Conservation (phyloP, 2,797 vertebrate species). For the Poeciliopsis gracilis region DNA sequence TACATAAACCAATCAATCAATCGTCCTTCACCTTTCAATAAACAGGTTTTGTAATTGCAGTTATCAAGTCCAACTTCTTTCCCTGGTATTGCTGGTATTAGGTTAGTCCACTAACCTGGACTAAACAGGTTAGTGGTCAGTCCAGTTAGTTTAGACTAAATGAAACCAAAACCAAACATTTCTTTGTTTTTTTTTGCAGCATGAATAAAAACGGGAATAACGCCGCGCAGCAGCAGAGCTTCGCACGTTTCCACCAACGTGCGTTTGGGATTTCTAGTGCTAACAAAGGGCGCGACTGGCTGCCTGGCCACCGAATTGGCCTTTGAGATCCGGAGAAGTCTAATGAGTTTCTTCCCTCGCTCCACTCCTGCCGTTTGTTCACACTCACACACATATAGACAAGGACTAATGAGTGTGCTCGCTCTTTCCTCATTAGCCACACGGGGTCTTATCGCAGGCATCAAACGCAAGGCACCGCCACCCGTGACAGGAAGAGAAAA, state of each 20-base stretch:
- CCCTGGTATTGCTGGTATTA: too few relatives aligned
- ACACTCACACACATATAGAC: conserved; percentile 43
- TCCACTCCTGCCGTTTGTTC: conserved; percentile 38
- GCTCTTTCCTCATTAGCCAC: conserved; percentile 80
- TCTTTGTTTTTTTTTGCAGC: background rate
- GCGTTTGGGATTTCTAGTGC: conserved; percentile 13
- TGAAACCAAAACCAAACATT: background rate
- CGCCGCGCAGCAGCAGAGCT: background rate
- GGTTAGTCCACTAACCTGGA: too few relatives aligned
- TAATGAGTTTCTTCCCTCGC: conserved; percentile 64
- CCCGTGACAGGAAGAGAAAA: conserved; percentile 66
- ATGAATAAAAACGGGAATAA: background rate
- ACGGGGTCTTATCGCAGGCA: conserved; percentile 76
- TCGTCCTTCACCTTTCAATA: too few relatives aligned
- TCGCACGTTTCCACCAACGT: conserved; percentile 9
- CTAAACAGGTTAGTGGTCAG: too few relatives aligned
- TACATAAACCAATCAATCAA: too few relatives aligned
- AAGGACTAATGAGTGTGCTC: conserved; percentile 80
- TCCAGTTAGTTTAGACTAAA: too few relatives aligned
- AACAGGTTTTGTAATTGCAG: too few relatives aligned
- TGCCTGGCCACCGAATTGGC: conserved; percentile 55
- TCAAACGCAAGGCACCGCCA: conserved; percentile 71
- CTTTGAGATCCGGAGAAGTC: conserved; percentile 70
- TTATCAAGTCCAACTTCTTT: too few relatives aligned
- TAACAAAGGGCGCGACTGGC: conserved; percentile 48